phyloP scores from a whole-genome alignment of 23 tunicate species.

The Styela plicata region DNA sequence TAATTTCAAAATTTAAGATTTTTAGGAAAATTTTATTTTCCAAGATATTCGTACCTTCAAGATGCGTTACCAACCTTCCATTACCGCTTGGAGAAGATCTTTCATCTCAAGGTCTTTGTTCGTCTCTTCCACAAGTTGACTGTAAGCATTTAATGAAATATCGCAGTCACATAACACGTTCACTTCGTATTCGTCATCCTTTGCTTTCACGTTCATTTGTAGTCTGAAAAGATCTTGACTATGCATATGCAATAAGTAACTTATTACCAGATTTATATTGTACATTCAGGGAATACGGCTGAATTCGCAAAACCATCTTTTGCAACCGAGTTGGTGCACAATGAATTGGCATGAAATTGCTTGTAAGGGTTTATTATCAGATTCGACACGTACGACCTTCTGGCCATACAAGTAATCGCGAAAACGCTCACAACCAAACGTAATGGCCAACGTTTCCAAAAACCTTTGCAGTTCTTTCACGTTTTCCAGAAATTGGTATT shows the following conservation, averaged over 20 bases:
- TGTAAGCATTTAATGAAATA: conserved; percentile 12
- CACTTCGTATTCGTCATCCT: conserved; percentile 21
- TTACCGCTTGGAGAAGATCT: background rate
- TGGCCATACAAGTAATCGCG: background rate
- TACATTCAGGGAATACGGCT: conserved; percentile 34
- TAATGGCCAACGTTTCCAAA: background rate
- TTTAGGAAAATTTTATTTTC: no score
- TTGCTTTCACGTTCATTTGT: background rate
- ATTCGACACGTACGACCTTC: conserved; percentile 8
- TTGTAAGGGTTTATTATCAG: conserved; percentile 47
- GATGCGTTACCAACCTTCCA: background rate
- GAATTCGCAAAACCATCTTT: conserved; percentile 38
- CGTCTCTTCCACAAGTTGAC: conserved; percentile 29
- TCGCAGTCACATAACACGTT: conserved; percentile 20
- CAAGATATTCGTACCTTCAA: background rate
- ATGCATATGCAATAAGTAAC: conserved; percentile 47
- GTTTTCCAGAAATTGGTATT: background rate
- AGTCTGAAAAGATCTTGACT: conserved; percentile 32
- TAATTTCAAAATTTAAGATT: conserved; percentile 25
- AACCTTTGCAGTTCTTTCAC: background rate
- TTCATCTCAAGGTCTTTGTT: conserved; percentile 19
- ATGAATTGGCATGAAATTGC: conserved; percentile 22
- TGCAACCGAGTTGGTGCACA: conserved; percentile 52
- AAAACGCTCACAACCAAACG: background rate
- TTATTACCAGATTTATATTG: conserved; percentile 13